phyloP scores from a whole-genome alignment of 2,888 invertebrate species.

The Epirrita christyi region DNA sequence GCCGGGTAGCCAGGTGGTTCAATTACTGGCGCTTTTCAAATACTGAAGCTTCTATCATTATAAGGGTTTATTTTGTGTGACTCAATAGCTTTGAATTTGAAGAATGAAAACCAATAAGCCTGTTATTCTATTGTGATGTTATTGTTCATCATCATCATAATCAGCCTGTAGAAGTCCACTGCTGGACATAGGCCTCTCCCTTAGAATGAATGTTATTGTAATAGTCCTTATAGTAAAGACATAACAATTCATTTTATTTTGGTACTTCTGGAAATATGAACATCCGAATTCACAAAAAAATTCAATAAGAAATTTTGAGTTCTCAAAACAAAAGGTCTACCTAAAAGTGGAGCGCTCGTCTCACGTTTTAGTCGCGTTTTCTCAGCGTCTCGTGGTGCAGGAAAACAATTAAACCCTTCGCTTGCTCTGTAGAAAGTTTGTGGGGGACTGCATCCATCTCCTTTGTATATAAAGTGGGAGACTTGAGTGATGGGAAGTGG shows the following conservation, averaged over 20 bases:
- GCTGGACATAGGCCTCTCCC: no score
- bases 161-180: no score
- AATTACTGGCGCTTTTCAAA: constrained; percentile 3
- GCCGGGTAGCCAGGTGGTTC: not conserved
- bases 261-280: no score
- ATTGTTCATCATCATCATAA: no score
- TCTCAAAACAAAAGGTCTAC: constrained; percentile 62
- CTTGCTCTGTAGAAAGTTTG: constrained; percentile 71
- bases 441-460: constrained; percentile 66
- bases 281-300: constrained; percentile 16
- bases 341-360: constrained; percentile 46
- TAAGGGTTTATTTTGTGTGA: not conserved
- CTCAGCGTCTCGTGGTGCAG: constrained; percentile 64
- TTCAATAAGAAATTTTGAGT: constrained; percentile 73
- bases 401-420: constrained; percentile 81
- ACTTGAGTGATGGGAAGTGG: constrained; percentile 42
- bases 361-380: constrained; percentile 66
- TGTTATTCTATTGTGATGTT: no score
- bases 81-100: not conserved
- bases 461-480: constrained; percentile 61
- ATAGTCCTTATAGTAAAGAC: no score
- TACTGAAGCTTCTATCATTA: not conserved
- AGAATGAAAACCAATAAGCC: not conserved
- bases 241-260: not conserved
- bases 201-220: no score